Percentiles rank a stretch among this genome's conserved stretches.
phyloP scores from a whole-genome alignment of 2,888 invertebrate genomes.

The Ptychoptera albimana region DNA sequence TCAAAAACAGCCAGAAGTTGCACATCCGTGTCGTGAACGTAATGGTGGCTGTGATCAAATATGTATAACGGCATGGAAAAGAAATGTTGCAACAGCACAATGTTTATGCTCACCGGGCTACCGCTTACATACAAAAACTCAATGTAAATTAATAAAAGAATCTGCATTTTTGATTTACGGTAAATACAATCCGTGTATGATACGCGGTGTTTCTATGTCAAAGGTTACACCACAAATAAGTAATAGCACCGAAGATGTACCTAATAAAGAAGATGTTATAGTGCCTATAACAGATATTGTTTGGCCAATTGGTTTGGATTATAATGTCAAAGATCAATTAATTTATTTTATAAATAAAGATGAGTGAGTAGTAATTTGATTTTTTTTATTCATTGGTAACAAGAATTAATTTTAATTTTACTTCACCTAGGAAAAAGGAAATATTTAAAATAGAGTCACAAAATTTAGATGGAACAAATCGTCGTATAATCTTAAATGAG shows the following conservation, averaged over 20 bases:
- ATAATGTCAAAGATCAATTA: constrained; percentile 39
- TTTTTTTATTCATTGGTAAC: constrained; percentile 2
- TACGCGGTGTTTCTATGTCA: constrained; percentile 42
- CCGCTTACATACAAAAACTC: constrained; percentile 37
- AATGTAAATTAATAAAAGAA: constrained; percentile 42
- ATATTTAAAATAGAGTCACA: constrained; percentile 47
- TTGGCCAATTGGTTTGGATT: constrained; percentile 51
- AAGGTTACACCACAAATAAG: constrained; percentile 12
- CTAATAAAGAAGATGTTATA: constrained; percentile 38
- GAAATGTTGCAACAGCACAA: constrained; percentile 36
- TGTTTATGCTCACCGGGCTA: constrained; percentile 63
- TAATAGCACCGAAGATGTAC: neutral
- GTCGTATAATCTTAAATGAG: constrained; percentile 39
- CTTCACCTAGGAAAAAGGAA: constrained; percentile 8
- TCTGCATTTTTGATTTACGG: constrained; percentile 48
- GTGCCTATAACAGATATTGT: constrained; percentile 51
- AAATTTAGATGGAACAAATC: constrained; percentile 40
- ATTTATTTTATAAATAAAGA: constrained; percentile 48
- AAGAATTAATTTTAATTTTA: constrained; percentile 2
- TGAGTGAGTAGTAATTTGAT: constrained; percentile 20
- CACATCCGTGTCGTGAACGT: constrained; percentile 49
- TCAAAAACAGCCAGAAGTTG: constrained; percentile 55
- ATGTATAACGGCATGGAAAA: constrained; percentile 50
- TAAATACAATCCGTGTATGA: constrained; percentile 50
- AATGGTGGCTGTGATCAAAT: constrained; percentile 62